Percentiles rank a stretch among this genome's conserved stretches.
Conservation (phyloP, 2,797 vertebrate genomes). For the Uromys caudimaculatus region DNA sequence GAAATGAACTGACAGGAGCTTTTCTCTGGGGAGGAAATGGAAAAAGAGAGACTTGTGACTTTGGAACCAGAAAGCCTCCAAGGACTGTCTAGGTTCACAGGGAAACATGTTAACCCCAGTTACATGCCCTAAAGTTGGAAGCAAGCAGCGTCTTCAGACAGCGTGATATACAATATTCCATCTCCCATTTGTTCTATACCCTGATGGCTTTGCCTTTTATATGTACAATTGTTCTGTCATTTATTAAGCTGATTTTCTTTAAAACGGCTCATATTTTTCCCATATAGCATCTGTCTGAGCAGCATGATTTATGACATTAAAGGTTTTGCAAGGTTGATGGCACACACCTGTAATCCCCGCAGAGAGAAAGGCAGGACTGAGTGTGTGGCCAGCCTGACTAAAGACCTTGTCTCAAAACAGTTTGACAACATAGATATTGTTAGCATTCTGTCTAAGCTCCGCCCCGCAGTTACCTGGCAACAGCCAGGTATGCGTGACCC, state of each 20-base stretch:
- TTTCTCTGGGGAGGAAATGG: constrained; percentile 4
- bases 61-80: not conserved
- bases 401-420: not conserved
- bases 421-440: not conserved
- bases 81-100: not conserved
- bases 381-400: not conserved
- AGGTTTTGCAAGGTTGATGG: not conserved
- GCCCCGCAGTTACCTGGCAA: no score
- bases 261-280: not conserved
- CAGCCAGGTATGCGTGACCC: no score
- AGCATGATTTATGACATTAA: not conserved
- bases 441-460: no score
- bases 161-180: fast-evolving
- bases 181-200: not conserved
- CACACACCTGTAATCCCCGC: not conserved
- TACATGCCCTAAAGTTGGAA: not conserved
- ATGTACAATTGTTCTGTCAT: not conserved
- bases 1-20: not conserved
- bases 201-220: not conserved
- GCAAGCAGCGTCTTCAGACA: not conserved
- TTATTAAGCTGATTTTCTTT: constrained; percentile 3
- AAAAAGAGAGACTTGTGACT: not conserved
- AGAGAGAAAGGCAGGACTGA: not conserved
- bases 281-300: not conserved
- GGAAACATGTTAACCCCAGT: not conserved